These are phyloP conservation scores for Anarsia innoxiella DNA, from an alignment of 2,888 invertebrate species.

Conservation along the genomic window DNA sequence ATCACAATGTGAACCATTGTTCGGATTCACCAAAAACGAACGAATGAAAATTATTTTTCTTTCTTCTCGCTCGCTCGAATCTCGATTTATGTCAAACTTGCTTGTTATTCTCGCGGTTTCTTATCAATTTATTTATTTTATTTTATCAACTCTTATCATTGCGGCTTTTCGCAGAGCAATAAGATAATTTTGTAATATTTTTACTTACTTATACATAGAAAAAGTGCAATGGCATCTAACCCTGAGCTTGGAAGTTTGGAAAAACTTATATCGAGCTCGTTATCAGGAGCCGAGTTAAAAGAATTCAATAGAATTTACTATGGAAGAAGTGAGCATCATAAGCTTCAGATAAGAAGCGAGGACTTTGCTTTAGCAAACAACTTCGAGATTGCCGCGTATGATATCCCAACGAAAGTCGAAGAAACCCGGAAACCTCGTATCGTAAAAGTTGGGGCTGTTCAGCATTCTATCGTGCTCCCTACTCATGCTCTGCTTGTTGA, in stretches of 20 bases:
- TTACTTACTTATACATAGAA: not conserved
- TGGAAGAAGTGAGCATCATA: conserved; percentile 78
- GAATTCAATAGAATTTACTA: conserved; percentile 86
- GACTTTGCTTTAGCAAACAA: conserved; percentile 66
- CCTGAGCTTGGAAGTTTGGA: conserved; percentile 50
- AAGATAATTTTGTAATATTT: too few relatives aligned
- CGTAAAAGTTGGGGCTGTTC: conserved; percentile 90
- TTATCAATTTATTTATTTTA: too few relatives aligned
- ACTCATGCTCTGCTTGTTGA: conserved; percentile 83
- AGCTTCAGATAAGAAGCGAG: conserved; percentile 64
- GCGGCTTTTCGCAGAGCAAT: too few relatives aligned
- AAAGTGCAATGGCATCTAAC: conserved; percentile 35
- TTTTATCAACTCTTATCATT: too few relatives aligned
- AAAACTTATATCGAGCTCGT: conserved; percentile 33
- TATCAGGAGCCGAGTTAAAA: conserved; percentile 66
- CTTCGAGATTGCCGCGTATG: conserved; percentile 86
- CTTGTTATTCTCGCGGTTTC: too few relatives aligned
- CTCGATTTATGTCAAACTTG: too few relatives aligned
- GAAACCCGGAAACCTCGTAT: conserved; percentile 80
- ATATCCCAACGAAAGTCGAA: conserved; percentile 81
- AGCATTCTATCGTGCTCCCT: conserved; percentile 86
- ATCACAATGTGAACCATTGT: too few relatives aligned
- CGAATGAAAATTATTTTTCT: too few relatives aligned
- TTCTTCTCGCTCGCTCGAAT: too few relatives aligned
- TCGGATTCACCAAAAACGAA: too few relatives aligned